These are phyloP conservation scores for Panzeria rudis DNA, from an alignment of 2,888 invertebrate genomes.

Conservation along the genomic window DNA sequence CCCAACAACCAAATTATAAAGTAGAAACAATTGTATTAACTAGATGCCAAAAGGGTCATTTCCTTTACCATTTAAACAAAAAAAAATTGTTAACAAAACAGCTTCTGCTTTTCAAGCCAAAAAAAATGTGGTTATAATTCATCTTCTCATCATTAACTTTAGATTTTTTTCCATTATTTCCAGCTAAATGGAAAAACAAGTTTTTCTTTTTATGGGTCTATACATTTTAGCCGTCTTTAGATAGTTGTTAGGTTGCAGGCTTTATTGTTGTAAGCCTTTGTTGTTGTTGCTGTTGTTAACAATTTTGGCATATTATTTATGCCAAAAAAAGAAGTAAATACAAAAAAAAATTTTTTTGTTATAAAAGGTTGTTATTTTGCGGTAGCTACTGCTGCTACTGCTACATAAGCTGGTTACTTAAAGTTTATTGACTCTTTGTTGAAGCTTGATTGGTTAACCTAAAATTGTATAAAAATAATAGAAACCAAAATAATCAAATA, in stretches of 20 bases:
- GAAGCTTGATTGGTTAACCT: slow-evolving; percentile 68
- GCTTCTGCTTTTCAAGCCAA: slow-evolving; percentile 25
- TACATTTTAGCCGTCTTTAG: slow-evolving; percentile 18
- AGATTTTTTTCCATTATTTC: slow-evolving; percentile 1
- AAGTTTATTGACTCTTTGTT: slow-evolving; percentile 69
- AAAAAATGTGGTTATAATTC: slow-evolving; percentile 41
- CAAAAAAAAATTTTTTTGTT: slow-evolving; percentile 40
- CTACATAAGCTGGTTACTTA: slow-evolving; percentile 17
- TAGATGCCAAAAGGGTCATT: slow-evolving; percentile 57
- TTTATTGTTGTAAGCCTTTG: neutral
- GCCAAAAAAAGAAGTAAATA: slow-evolving; percentile 36
- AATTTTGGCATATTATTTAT: slow-evolving; percentile 59
- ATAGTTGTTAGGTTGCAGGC: slow-evolving; percentile 25
- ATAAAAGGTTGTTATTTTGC: slow-evolving; percentile 50
- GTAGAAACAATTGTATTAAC: slow-evolving; percentile 22
- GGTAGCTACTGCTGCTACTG: slow-evolving; percentile 16
- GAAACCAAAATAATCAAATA: slow-evolving; percentile 44
- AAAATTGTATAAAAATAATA: slow-evolving; percentile 41
- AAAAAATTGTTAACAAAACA: slow-evolving; percentile 36
- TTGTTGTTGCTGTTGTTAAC: slow-evolving; percentile 18
- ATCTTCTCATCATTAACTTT: slow-evolving; percentile 62
- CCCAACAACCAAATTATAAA: slow-evolving; percentile 8
- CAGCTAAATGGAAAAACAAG: slow-evolving; percentile 55
- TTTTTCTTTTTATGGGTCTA: slow-evolving; percentile 53
- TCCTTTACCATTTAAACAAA: neutral